Base-by-base conservation (phyloP, 2,888 invertebrate genomes). In the Zygogramma bicolorata region DNA sequence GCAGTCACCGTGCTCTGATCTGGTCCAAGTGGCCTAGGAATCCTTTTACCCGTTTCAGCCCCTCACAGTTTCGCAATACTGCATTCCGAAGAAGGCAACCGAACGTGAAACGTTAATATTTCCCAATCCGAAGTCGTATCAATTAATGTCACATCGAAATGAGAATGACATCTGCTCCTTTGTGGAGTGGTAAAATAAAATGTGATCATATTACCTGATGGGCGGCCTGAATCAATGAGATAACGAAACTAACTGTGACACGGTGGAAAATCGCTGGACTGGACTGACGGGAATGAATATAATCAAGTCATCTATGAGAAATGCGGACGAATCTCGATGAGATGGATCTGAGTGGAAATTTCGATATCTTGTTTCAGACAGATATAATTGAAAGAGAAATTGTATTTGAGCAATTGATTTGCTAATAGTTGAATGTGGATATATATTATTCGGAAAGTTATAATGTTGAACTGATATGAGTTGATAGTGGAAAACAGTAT, bases 181-280 rank as follows among this genome's bases (percentile, higher is more conserved):
- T 67, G 62, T 71, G 42, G 62, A 67, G 67, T 67, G 62, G 67
- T 67, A 71, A 15, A 53, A 53, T 71, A 62, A 71, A 71, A 71
- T 34, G 67, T 58, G 60, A 71, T 71, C 71, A 38, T 61, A 40
- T 61, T 61, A 61, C 61, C 34, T 38, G 61, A 40, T 75, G 74
- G 74, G 77, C 73, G 78, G 77, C 74, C 77, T 70, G 60, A 75
- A 78, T 78, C 77, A 74, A 72, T 73, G 69, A 71, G 76, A 78
- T 78, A 78, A 78, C 53, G n/a, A 53, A 53, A 53, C 25, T n/a
- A 4, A 53, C 53, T 53, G 22, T 53, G 53, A 77, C 75, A 73
- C 74, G 67, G 67, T 67, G 70, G 69, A 76, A 73, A 79, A 74
- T 76, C 68, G 76, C n/a, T 76, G 68, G 70, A 72, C 75, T 68